Percentiles rank a stretch among this genome's conserved stretches.
Evolutionary conservation across 2,113 vertebrate genomes (phyloP).

Genomic region (Rhinoptilus africanus): DNA sequence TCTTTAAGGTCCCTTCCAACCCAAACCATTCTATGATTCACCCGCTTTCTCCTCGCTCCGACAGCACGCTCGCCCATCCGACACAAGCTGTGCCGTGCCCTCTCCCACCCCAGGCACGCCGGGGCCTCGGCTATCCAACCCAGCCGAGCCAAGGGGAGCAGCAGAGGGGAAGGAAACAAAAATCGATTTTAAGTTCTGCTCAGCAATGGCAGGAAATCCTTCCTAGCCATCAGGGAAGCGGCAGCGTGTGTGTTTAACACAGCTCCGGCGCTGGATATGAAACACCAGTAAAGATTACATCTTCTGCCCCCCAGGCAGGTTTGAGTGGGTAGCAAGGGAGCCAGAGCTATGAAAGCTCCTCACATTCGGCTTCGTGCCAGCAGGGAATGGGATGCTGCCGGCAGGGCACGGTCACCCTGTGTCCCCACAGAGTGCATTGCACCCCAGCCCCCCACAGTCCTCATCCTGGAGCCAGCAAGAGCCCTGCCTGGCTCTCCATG

Average conservation of each 20-base stretch:
- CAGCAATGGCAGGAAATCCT: neutral
- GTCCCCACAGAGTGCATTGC: neutral
- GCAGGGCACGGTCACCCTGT: neutral
- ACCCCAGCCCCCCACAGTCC: neutral
- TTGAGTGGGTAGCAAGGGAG: neutral
- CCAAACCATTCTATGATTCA: no score
- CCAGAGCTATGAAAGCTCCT: neutral
- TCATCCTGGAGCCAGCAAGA: neutral
- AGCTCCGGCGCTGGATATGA: neutral
- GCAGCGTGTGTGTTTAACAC: neutral
- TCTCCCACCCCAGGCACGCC: neutral
- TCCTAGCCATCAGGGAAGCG: neutral
- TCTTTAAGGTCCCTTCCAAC: no score
- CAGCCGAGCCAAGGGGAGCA: neutral
- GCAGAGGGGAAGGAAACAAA: neutral
- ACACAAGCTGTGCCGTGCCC: neutral
- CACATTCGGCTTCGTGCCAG: neutral
- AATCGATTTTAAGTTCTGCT: neutral
- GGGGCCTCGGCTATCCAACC: fast-evolving
- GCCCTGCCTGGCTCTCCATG: neutral
- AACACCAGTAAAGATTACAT: neutral
- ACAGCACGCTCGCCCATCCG: fast-evolving
- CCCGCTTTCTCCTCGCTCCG: neutral
- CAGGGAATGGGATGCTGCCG: neutral
- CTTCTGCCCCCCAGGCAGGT: neutral